Evolutionary conservation across 2,797 vertebrate species (phyloP), one percentile per base, ranked within the genome.

Genomic region (Bryconaethiops microstoma): DNA sequence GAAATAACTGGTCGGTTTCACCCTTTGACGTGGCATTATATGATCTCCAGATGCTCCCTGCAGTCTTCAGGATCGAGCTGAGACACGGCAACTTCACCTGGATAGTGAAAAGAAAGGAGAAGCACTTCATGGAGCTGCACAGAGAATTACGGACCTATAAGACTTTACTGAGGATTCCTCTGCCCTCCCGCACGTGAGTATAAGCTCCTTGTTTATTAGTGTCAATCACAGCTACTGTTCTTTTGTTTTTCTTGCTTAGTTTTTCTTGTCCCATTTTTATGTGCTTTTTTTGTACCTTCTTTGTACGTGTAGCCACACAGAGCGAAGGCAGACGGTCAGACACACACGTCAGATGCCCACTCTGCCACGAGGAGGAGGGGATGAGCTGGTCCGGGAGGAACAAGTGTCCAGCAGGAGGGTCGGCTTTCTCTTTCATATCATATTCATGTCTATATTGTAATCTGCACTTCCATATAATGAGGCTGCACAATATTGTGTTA

Each of bases 51-150:
- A 82, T 87, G 45, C 76, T 93, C 85, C 92, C 94, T 12, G 92
- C 93, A 0, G 91, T 98, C 80, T 99, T 97, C 80, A 97, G 95
- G 79, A 96, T 99, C 0, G 96, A 99, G 86, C 79, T 99, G 90
- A 96, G 90, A 65, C 98, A 99, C 7, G 97, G 96, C 0, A 96
- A 96, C 87, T 99, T 99, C 76, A 96, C 91, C 0, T 99, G 97
- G 98, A 86, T 95, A n/a, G 96, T 99, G 82, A 99, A 99, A 91
- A 96, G 93, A 90, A 99, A 99, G 88, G 97, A 95, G 93, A 99
- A 97, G 79, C 96, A 99, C 92, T 99, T 99, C 83, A 90, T 97
- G 87, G 98, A 99, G 2, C 95, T 99, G 14, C 98, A 99, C 91
- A 90, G 95, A 88, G 98, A 99, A 83, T 93, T 99, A 76, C 91